phyloP scores from a whole-genome alignment of 2,113 vertebrate species.

The Lepus americanus region DNA sequence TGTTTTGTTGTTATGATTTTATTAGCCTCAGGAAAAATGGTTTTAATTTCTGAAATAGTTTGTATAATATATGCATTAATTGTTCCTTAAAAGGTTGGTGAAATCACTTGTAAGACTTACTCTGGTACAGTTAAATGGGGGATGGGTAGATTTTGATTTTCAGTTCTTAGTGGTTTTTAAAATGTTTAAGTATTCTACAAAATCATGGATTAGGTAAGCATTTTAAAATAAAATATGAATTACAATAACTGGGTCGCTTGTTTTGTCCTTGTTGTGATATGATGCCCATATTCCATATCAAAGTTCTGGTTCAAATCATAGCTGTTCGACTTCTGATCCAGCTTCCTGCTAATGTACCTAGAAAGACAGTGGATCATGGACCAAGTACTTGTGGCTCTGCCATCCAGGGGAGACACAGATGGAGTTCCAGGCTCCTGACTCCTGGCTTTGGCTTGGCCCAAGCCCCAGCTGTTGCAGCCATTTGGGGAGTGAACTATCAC shows the following conservation, averaged over 20 bases:
- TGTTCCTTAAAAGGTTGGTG: not conserved
- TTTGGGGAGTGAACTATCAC: too few relatives aligned
- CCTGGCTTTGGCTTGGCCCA: too few relatives aligned
- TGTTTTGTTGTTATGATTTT: not conserved
- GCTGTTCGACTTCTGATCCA: too few relatives aligned
- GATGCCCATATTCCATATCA: too few relatives aligned
- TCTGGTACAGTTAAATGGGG: not conserved
- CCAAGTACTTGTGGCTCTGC: too few relatives aligned
- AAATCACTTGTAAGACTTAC: not conserved
- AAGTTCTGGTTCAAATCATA: too few relatives aligned
- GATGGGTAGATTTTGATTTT: not conserved
- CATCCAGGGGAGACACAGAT: too few relatives aligned
- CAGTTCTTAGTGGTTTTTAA: conserved; percentile 8
- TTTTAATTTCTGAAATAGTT: not conserved
- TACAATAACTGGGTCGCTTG: not conserved
- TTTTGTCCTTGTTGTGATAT: too few relatives aligned
- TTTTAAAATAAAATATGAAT: conserved; percentile 30
- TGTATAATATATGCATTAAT: not conserved
- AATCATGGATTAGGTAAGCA: not conserved
- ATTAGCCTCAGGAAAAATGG: conserved; percentile 10
- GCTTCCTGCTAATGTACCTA: too few relatives aligned
- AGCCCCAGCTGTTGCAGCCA: too few relatives aligned
- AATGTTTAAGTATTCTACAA: not conserved
- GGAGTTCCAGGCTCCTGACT: too few relatives aligned
- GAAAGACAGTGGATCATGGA: too few relatives aligned